A percentile compares a stretch with the other conserved stretches of the same genome.
Evolutionary conservation across 2,797 vertebrate species (phyloP).

Genomic region (Lemur catta): DNA sequence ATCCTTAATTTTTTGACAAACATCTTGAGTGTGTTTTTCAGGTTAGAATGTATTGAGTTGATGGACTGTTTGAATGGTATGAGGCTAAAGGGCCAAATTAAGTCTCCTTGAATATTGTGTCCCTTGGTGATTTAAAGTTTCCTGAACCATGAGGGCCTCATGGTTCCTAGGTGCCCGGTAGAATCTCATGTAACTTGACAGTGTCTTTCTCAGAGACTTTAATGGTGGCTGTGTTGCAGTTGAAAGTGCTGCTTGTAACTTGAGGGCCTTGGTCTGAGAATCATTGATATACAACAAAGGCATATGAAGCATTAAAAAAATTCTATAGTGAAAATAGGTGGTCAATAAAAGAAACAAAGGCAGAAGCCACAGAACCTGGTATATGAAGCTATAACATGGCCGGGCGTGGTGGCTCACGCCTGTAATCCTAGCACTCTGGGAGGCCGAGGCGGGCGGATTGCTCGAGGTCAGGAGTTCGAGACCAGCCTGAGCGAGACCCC

Average conservation of each 20-base stretch:
- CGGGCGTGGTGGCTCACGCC: too few species aligned
- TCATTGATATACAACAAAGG: neutral
- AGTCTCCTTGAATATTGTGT: neutral
- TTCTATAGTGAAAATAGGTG: neutral
- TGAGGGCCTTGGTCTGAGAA: neutral
- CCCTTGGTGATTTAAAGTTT: neutral
- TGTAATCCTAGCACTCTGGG: too few species aligned
- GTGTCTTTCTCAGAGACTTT: neutral
- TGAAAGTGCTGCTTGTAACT: neutral
- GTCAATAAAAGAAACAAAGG: neutral
- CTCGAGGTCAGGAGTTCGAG: too few species aligned
- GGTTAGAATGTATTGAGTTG: neutral
- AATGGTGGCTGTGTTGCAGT: neutral
- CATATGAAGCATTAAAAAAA: neutral
- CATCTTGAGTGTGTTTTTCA: neutral
- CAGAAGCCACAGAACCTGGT: neutral
- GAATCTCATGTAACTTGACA: neutral
- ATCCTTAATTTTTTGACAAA: neutral
- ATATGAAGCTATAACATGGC: neutral
- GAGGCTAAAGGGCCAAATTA: neutral
- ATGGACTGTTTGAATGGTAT: neutral
- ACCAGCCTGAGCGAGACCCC: too few species aligned
- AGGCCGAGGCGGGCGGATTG: too few species aligned
- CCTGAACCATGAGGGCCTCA: accelerated
- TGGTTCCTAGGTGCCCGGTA: neutral